These are phyloP conservation scores for Lycophotia porphyrea DNA, from an alignment of 2,888 invertebrate species.

Conservation along the genomic window DNA sequence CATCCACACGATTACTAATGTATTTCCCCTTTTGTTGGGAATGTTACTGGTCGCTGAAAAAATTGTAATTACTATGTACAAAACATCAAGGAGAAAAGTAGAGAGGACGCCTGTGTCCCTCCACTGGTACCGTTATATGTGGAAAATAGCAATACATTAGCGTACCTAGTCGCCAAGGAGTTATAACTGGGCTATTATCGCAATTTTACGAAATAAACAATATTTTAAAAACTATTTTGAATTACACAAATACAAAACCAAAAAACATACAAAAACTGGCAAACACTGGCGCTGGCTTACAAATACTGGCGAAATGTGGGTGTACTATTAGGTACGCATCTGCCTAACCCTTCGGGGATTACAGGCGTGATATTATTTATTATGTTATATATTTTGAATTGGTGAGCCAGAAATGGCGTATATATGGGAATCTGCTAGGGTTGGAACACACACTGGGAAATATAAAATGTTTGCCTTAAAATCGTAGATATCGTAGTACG, in stretches of 20 bases:
- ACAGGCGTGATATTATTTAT: too few species aligned
- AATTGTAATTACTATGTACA: neutral
- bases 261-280: too few species aligned
- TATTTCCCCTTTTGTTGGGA: neutral
- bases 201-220: neutral
- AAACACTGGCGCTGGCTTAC: too few species aligned
- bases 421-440: neutral
- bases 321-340: too few species aligned
- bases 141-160: neutral
- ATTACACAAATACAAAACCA: too few species aligned
- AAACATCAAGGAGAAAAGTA: neutral
- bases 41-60: neutral
- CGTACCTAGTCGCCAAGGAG: neutral
- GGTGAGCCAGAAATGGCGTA: neutral
- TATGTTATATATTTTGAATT: too few species aligned
- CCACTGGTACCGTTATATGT: neutral
- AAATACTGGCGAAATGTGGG: too few species aligned
- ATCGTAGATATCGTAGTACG: too few species aligned
- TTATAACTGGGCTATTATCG: neutral
- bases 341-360: too few species aligned
- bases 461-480: neutral
- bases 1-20: constrained; percentile 5
- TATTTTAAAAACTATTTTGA: neutral
- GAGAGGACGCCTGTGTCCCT: neutral
- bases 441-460: too few species aligned